Base-by-base conservation (phyloP, 2,113 vertebrate genomes). In the Calypte anna region DNA sequence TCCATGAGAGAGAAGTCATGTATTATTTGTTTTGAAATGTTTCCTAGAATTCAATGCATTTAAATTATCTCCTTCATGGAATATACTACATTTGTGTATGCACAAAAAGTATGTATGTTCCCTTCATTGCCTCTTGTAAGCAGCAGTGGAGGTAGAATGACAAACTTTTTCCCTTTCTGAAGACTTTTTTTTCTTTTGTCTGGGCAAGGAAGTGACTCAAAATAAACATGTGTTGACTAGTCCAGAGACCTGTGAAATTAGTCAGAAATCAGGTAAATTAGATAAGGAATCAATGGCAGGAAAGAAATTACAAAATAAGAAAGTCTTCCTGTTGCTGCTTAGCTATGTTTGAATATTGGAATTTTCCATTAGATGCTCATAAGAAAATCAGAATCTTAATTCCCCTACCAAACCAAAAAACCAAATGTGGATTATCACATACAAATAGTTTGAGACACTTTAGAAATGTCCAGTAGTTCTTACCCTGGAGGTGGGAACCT, bases 221-320 rank as follows among this genome's bases (percentile, higher is more conserved):
- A 86, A 33, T 4, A 88, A 82, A 91, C 90, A 96, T 20, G 46
- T 46, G 14, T 40, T 83, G 73, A 38, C 66, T 78, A 74, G 40
- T 58, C 44, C 44, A 92, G 22, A 67, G 73, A 63, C 51, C 14
- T 51, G 67, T 91, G 75, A 79, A 90, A 90, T 91, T 33, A 58
- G 73, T 75, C 64, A 90, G 75, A 82, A 82, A 88, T 95, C 67
- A 46, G 67, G 86, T 53, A 69, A 77, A 95, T 68, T 46, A 62
- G 23, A 14, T 79, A 88, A 83, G 57, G 66, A 74, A 69, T 82
- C 75, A 93, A 82, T 22, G 66, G 54, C 31, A 79, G 51, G 27
- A 79, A 93, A 84, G 59, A 83, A 74, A 67, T 27, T 53, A 24
- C 22, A 70, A 67, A 70, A 53, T 78, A 90, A 50, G 64, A 48